Conservation (phyloP, 2,113 vertebrate species). For the Notothenia coriiceps region DNA sequence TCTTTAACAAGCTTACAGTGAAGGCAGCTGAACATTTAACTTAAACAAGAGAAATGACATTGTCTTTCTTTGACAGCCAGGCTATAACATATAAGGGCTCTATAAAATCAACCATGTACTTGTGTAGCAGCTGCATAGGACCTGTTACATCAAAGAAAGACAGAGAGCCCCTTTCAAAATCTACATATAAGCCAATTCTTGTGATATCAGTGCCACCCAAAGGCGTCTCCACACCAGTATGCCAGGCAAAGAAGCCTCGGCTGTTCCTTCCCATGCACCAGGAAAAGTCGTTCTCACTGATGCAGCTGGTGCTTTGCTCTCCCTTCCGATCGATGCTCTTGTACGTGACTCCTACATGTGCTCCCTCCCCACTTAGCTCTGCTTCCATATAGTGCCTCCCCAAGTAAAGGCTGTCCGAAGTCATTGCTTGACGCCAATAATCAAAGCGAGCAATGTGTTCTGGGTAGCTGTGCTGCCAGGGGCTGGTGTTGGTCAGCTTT, state of each 20-base stretch:
- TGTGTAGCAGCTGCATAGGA: conserved; percentile 78
- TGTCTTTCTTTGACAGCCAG: conserved; percentile 90
- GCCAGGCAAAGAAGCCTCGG: conserved; percentile 83
- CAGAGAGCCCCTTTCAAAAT: conserved; percentile 78
- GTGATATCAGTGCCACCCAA: conserved; percentile 69
- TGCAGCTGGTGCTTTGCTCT: conserved; percentile 79
- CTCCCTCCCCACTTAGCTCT: conserved; percentile 79
- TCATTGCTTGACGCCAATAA: conserved; percentile 85
- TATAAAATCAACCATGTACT: conserved; percentile 75
- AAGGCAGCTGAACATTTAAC: conserved; percentile 10
- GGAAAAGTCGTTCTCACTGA: conserved; percentile 84
- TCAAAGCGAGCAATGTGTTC: conserved; percentile 80
- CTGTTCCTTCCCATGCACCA: conserved; percentile 84
- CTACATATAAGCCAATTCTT: conserved; percentile 81
- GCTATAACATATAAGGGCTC: conserved; percentile 81
- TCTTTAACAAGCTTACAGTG: conserved; percentile 7
- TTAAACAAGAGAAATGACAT: conserved; percentile 62
- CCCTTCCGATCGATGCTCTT: conserved; percentile 84
- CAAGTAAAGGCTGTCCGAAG: conserved; percentile 84
- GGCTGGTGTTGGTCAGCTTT: conserved; percentile 84
- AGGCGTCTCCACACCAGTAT: conserved; percentile 75
- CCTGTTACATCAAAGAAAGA: conserved; percentile 81
- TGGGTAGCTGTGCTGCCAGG: conserved; percentile 85
- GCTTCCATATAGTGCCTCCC: conserved; percentile 83
- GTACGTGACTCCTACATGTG: conserved; percentile 80